Evolutionary conservation across 2,888 invertebrate species (phyloP), one percentile per base, ranked within the genome.

Genomic region (Latheticus oryzae): DNA sequence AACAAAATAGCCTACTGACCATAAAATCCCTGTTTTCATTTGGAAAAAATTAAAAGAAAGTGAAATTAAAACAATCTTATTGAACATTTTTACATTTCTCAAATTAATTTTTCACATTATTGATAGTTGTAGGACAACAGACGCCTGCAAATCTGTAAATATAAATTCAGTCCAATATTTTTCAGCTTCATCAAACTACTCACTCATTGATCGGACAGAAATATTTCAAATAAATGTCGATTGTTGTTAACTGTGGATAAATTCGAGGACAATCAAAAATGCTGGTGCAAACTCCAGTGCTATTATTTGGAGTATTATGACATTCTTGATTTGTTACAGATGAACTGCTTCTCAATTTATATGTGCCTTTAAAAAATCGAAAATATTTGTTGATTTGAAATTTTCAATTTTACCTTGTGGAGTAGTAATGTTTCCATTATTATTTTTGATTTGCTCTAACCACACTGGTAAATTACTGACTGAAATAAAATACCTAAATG

Each of bases 191-290:
- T 7, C 17, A 43, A 19, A 8, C 9, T 26, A 12, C 54, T 40
- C 43, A 58, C 58, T 32, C 30, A 5, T 48, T 42, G 15, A 58
- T 30, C 1, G 40, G 50, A 19, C 60, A 60, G 8, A 60, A 60
- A 21, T 56, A 60, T 52, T 45, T 28, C 1, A 42, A 17, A 28
- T 45, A 60, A n/a, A 24, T 21, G 2, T 33, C 30, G 13, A 51
- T 8, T 16, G 50, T 40, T 5, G 45, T 43, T 12, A 60, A 7
- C 3, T 13, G 11, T 1, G 13, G 2, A 19, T 28, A 40, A 4
- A 43, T 40, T 40, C 37, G 21, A 5, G 58, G 55, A 26, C 60
- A 60, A 15, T 60, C 37, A 16, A 48, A 37, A 3, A 60, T 11
- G 5, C 45, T 19, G 5, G 19, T 51, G 23, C 60, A 60, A 11